Conservation (phyloP, 2,113 vertebrate species). For the Pseudorhombus dupliciocellatus region DNA sequence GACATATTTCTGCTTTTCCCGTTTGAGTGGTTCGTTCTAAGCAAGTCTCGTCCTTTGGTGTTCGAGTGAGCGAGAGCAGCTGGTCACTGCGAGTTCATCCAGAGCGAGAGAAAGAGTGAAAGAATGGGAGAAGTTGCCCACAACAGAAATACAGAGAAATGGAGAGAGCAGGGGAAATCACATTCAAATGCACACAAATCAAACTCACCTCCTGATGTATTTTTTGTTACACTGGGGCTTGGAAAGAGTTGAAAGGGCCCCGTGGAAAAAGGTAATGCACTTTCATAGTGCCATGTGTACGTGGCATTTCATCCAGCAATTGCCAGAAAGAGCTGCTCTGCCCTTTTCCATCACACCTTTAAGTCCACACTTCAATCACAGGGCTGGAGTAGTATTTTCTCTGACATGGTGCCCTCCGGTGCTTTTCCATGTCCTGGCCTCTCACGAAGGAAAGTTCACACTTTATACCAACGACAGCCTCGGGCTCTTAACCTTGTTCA, state of each 20-base stretch:
- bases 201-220: conserved; percentile 59
- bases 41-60: neutral
- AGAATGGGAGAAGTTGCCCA: conserved; percentile 25
- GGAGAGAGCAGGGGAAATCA: conserved; percentile 35
- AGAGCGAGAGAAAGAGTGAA: neutral
- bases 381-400: conserved; percentile 35
- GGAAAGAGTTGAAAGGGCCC: conserved; percentile 27
- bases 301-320: conserved; percentile 43
- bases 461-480: conserved; percentile 43
- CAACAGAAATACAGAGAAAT: conserved; percentile 11
- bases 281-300: conserved; percentile 34
- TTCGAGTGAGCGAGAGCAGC: conserved; percentile 28
- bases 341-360: conserved; percentile 52
- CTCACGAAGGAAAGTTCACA: conserved; percentile 47
- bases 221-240: conserved; percentile 46
- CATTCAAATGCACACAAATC: conserved; percentile 45
- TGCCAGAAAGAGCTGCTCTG: conserved; percentile 46
- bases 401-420: conserved; percentile 39
- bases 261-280: conserved; percentile 44
- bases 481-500: conserved; percentile 47
- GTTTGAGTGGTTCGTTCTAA: conserved; percentile 22
- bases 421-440: conserved; percentile 42
- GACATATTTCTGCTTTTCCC: conserved; percentile 9
- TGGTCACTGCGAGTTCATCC: conserved; percentile 52
- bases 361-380: conserved; percentile 40